phyloP scores from a whole-genome alignment of 1,140 invertebrate genomes.

The Rhizoglyphus robini region DNA sequence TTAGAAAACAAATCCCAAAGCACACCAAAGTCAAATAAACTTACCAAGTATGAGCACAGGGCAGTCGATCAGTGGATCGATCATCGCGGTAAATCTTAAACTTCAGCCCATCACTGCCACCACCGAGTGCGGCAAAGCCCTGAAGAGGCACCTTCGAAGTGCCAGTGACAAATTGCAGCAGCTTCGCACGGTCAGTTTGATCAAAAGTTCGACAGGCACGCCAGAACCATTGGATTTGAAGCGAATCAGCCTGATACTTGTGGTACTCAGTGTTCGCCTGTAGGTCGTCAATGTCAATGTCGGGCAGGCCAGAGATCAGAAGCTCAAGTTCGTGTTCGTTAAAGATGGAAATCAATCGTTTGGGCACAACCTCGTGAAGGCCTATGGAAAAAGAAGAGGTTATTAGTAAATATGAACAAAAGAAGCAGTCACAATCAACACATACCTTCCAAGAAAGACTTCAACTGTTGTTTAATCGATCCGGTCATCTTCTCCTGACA shows the following conservation, averaged over 20 bases:
- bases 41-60: constrained; percentile 85
- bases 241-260: constrained; percentile 72
- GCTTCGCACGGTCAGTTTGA: constrained; percentile 80
- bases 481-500: constrained; percentile 95
- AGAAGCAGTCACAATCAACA: too few species aligned
- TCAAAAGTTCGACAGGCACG: constrained; percentile 78
- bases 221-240: constrained; percentile 95
- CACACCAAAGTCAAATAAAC: constrained; percentile 19
- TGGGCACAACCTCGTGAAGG: constrained; percentile 90
- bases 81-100: constrained; percentile 90
- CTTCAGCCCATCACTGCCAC: constrained; percentile 89
- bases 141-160: constrained; percentile 74
- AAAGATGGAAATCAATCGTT: constrained; percentile 82
- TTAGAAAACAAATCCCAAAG: neutral
- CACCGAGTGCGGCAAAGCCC: constrained; percentile 77
- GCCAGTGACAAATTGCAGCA: constrained; percentile 87
- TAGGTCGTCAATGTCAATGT: constrained; percentile 84
- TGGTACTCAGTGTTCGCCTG: constrained; percentile 84
- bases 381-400: too few species aligned
- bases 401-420: too few species aligned
- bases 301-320: constrained; percentile 76
- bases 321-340: constrained; percentile 89
- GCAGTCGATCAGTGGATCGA: constrained; percentile 74
- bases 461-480: constrained; percentile 66
- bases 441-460: constrained; percentile 72